These are phyloP conservation scores for Isaurus tuberculatus DNA, from an alignment of 92 coral and sea anemone species.

Conservation along the genomic window DNA sequence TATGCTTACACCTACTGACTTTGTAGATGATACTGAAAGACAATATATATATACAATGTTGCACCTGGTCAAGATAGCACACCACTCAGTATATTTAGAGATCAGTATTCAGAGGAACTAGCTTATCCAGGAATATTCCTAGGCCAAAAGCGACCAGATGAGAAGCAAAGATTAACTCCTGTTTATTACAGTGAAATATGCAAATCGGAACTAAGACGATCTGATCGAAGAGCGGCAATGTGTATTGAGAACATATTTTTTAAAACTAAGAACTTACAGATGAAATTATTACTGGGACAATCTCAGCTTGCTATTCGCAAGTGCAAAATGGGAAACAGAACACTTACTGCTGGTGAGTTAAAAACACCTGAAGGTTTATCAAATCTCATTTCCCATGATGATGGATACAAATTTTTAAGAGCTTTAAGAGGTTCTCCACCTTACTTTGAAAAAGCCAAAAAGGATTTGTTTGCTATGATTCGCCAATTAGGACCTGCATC, in stretches of 20 bases:
- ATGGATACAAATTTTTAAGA: slow-evolving; percentile 13
- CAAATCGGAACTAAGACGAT: slow-evolving; percentile 42
- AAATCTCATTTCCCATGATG: slow-evolving; percentile 23
- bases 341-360: slow-evolving; percentile 36
- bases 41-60: slow-evolving; percentile 46
- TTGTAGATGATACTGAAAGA: slow-evolving; percentile 52
- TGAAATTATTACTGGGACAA: slow-evolving; percentile 21
- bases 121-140: slow-evolving; percentile 54
- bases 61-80: slow-evolving; percentile 53
- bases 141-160: slow-evolving; percentile 49
- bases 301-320: slow-evolving; percentile 29
- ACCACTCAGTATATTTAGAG: slow-evolving; percentile 39
- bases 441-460: slow-evolving; percentile 25
- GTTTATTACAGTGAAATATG: slow-evolving; percentile 39
- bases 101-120: slow-evolving; percentile 39
- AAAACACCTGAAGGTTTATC: slow-evolving; percentile 1
- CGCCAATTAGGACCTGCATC: slow-evolving; percentile 49
- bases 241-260: slow-evolving; percentile 21
- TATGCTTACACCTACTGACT: slow-evolving; percentile 53
- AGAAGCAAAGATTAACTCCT: background rate
- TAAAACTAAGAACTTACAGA: slow-evolving; percentile 42
- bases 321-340: slow-evolving; percentile 19
- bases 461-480: slow-evolving; percentile 48
- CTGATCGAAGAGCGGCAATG: slow-evolving; percentile 18
- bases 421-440: slow-evolving; percentile 41